phyloP scores from a whole-genome alignment of 1,140 invertebrate genomes.

The Heliconius himera region DNA sequence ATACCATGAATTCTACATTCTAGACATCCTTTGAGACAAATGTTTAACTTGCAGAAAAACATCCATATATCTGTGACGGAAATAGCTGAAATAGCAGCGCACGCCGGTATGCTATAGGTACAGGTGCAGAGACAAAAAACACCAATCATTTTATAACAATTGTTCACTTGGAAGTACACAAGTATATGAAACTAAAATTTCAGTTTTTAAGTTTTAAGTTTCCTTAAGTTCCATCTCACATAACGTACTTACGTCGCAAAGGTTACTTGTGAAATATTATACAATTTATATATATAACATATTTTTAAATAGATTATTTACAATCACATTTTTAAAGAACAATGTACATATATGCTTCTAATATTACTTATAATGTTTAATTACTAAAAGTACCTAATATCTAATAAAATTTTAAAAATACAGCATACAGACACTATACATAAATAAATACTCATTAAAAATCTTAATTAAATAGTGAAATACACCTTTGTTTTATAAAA shows the following conservation, averaged over 20 bases:
- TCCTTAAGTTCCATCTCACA: too few species aligned
- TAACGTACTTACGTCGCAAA: too few species aligned
- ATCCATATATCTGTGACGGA: slow-evolving; percentile 46
- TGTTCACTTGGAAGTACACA: not conserved
- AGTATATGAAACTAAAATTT: not conserved
- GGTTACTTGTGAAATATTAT: not conserved
- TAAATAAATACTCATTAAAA: not conserved
- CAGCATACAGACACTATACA: not conserved
- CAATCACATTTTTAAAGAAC: not conserved
- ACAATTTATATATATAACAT: not conserved
- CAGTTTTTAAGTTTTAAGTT: not conserved
- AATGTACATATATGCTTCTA: not conserved
- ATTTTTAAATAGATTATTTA: not conserved
- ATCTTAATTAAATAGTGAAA: not conserved
- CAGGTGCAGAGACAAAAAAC: slow-evolving; percentile 42
- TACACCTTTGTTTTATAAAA: not conserved
- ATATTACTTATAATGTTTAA: not conserved
- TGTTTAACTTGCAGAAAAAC: slow-evolving; percentile 54
- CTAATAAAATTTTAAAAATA: not conserved
- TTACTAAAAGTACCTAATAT: not conserved
- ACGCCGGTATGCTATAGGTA: slow-evolving; percentile 53
- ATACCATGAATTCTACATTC: not conserved
- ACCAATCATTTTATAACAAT: not conserved
- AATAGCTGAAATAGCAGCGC: slow-evolving; percentile 53
- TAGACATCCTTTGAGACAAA: slow-evolving; percentile 38